Evolutionary conservation across 2,888 invertebrate species (phyloP), one percentile per base, ranked within the genome.

Genomic region (Idaea dimidiata): DNA sequence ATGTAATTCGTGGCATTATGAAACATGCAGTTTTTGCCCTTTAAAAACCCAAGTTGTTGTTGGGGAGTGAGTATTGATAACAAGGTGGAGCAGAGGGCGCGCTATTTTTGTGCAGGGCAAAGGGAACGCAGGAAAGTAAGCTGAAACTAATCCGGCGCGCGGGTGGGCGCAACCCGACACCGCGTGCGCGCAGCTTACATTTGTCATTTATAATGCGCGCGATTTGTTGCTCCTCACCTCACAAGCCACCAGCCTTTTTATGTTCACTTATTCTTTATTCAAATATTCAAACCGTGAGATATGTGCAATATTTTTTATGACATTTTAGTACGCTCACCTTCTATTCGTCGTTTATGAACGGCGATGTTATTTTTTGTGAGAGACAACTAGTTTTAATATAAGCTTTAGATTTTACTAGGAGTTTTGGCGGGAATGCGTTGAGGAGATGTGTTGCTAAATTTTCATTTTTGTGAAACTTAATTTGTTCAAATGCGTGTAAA

Each of bases 131-230:
- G 87, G 89, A 85, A 88, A 88, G 89, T 87, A 90, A 91, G 87
- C 82, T 87, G 90, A 89, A 89, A 88, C 88, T 91, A 91, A 91
- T 90, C 85, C 82, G 81, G 81, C 82, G 82, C 81, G 84, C 84
- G 91, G 90, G 92, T 90, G 91, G 90, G 81, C 91, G 90, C 86
- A 87, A 91, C 83, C 81, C 82, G 82, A 91, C 91, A 91, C 90
- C 88, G 84, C 83, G 81, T 77, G 80, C 86, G 86, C 85, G 80
- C 85, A 80, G 83, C 87, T 89, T 88, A 90, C 91, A 91, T 92
- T 92, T 92, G 92, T 92, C 92, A 91, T 91, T 89, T 88, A 89
- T 90, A 91, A 92, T 91, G 89, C 91, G 84, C 84, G 90, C 91
- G 91, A 92, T 92, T 92, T 92, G 91, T 91, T 91, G 91, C 86